These are phyloP conservation scores for Sebastes nivosus DNA, from an alignment of 2,797 vertebrate species.

Conservation along the genomic window DNA sequence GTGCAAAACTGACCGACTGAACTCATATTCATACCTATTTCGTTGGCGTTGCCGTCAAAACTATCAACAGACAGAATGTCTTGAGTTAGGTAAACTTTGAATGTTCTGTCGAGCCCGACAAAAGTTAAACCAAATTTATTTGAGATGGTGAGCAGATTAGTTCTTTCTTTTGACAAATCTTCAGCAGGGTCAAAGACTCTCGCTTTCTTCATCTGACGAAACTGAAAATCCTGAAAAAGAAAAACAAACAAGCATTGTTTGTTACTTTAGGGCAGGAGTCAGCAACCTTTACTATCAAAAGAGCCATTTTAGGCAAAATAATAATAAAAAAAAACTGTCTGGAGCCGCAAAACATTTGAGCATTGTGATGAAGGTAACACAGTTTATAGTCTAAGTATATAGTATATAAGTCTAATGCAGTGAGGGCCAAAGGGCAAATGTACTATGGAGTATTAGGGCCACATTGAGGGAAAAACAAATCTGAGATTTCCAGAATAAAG, in stretches of 20 bases:
- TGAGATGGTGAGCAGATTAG: constrained; percentile 88
- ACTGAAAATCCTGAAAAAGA: constrained; percentile 91
- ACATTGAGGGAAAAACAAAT: no score
- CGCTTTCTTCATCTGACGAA: constrained; percentile 94
- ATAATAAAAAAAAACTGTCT: no score
- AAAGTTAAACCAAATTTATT: constrained; percentile 93
- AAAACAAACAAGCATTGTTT: not conserved
- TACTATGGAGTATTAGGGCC: no score
- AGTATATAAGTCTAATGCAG: no score
- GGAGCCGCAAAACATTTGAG: no score
- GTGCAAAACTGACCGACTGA: not conserved
- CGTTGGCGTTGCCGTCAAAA: constrained; percentile 87
- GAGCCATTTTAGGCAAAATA: no score
- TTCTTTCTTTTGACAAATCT: constrained; percentile 90
- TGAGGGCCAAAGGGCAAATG: no score
- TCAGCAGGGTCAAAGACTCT: constrained; percentile 87
- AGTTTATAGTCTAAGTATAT: no score
- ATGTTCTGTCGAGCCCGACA: constrained; percentile 82
- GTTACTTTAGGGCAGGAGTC: not conserved
- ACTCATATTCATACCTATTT: constrained; percentile 82
- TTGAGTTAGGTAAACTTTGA: constrained; percentile 88
- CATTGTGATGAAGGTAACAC: no score
- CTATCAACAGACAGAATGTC: constrained; percentile 87
- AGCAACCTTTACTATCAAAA: no score
- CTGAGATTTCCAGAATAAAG: no score